Percentiles rank a stretch among this genome's conserved stretches.
Conservation (phyloP, 2,113 vertebrate genomes). For the Hippoglossus stenolepis region DNA sequence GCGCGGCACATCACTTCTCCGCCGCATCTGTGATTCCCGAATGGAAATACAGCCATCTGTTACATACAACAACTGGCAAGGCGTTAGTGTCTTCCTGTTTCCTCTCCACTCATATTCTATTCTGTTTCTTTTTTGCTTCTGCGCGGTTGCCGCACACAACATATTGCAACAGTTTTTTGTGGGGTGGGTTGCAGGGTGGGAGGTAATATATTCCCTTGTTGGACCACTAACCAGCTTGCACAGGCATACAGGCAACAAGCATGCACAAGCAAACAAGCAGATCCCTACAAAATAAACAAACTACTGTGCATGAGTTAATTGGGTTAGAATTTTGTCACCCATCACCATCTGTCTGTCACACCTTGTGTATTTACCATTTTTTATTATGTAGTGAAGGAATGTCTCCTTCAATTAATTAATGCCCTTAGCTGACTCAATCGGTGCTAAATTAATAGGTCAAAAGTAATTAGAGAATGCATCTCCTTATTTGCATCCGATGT, state of each 20-base stretch:
- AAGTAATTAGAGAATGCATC: slow-evolving; percentile 23
- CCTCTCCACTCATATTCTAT: slow-evolving; percentile 63
- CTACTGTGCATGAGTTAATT: slow-evolving; percentile 46
- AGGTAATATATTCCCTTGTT: slow-evolving; percentile 17
- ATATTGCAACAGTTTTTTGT: slow-evolving; percentile 27
- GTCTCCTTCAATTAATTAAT: slow-evolving; percentile 47
- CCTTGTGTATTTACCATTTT: slow-evolving; percentile 54
- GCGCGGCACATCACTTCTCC: slow-evolving; percentile 35
- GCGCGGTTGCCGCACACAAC: slow-evolving; percentile 7
- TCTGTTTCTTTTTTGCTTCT: slow-evolving; percentile 65
- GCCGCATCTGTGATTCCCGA: slow-evolving; percentile 51
- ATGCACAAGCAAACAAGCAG: slow-evolving; percentile 18
- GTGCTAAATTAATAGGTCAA: slow-evolving; percentile 45
- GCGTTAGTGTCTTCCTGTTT: slow-evolving; percentile 64
- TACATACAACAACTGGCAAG: slow-evolving; percentile 58
- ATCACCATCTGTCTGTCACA: slow-evolving; percentile 60
- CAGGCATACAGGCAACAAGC: slow-evolving; percentile 12
- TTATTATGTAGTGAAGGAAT: slow-evolving; percentile 22
- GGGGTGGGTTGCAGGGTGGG: neutral
- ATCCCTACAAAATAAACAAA: slow-evolving; percentile 37
- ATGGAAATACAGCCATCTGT: slow-evolving; percentile 68
- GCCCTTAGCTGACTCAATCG: slow-evolving; percentile 43
- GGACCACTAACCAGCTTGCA: slow-evolving; percentile 12
- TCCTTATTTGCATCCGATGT: slow-evolving; percentile 1
- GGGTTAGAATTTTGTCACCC: slow-evolving; percentile 28